These are phyloP conservation scores for Isichthys henryi DNA, from an alignment of 2,113 vertebrate species.

Conservation along the genomic window DNA sequence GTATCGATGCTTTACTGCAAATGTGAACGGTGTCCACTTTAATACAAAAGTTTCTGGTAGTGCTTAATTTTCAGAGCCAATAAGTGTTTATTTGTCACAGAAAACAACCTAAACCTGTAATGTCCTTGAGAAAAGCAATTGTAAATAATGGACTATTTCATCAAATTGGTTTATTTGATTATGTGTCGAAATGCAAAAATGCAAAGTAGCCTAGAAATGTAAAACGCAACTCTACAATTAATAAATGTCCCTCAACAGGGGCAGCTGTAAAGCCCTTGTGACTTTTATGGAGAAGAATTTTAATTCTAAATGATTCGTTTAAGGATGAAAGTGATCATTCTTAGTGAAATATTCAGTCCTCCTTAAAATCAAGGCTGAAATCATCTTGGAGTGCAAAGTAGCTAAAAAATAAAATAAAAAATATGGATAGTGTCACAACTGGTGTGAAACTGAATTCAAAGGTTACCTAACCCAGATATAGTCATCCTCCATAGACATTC, in stretches of 20 bases:
- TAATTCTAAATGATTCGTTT: background rate
- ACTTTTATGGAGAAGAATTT: background rate
- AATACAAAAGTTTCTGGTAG: background rate
- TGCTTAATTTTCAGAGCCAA: background rate
- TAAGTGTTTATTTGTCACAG: background rate
- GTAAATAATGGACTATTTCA: background rate
- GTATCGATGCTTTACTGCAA: background rate
- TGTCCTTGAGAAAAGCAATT: background rate
- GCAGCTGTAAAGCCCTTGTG: background rate
- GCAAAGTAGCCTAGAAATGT: background rate
- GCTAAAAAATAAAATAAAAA: background rate
- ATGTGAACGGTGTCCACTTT: background rate
- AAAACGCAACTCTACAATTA: background rate
- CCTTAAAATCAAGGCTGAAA: background rate
- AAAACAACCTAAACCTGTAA: background rate
- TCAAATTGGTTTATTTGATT: background rate
- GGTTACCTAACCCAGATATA: background rate
- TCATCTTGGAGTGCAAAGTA: background rate
- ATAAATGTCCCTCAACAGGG: background rate
- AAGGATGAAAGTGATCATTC: background rate
- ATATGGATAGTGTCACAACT: background rate
- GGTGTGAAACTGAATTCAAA: background rate
- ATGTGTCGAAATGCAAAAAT: background rate
- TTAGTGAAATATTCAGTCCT: background rate
- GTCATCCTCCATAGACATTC: background rate